phyloP scores from a whole-genome alignment of 2,888 invertebrate species.

The Cynaeus angustus region DNA sequence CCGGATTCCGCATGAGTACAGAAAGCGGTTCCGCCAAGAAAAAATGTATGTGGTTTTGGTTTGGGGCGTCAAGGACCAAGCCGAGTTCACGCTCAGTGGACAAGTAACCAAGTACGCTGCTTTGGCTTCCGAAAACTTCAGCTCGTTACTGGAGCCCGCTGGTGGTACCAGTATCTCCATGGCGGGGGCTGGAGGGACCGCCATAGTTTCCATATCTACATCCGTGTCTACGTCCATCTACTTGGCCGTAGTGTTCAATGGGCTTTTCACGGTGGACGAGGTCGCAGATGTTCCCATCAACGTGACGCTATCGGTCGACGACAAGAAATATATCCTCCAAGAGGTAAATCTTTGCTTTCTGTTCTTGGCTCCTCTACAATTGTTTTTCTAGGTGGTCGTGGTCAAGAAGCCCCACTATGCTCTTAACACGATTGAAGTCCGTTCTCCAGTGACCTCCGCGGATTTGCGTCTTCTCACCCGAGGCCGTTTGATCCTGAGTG shows the following conservation, averaged over 20 bases:
- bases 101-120: conserved; percentile 84
- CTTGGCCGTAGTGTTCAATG: conserved; percentile 87
- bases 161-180: conserved; percentile 75
- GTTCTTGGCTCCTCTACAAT: neutral
- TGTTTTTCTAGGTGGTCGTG: conserved; percentile 74
- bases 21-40: conserved; percentile 83
- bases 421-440: conserved; percentile 84
- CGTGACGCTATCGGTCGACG: conserved; percentile 80
- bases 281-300: conserved; percentile 80
- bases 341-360: conserved; percentile 73
- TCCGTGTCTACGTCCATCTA: conserved; percentile 88
- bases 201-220: conserved; percentile 87
- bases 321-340: conserved; percentile 83
- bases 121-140: conserved; percentile 87
- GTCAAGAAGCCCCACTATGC: conserved; percentile 85
- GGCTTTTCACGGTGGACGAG: conserved; percentile 81
- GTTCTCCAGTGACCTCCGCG: conserved; percentile 84
- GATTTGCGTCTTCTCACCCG: conserved; percentile 85
- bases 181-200: conserved; percentile 86
- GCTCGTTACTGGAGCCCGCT: conserved; percentile 81
- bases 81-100: conserved; percentile 82
- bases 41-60: conserved; percentile 85
- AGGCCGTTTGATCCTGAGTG: conserved; percentile 82
- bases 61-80: conserved; percentile 83
- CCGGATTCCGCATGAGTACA: conserved; percentile 87